Evolutionary conservation across 2,888 invertebrate species (phyloP), one percentile per base, ranked within the genome.

Genomic region (Phlogophora meticulosa): DNA sequence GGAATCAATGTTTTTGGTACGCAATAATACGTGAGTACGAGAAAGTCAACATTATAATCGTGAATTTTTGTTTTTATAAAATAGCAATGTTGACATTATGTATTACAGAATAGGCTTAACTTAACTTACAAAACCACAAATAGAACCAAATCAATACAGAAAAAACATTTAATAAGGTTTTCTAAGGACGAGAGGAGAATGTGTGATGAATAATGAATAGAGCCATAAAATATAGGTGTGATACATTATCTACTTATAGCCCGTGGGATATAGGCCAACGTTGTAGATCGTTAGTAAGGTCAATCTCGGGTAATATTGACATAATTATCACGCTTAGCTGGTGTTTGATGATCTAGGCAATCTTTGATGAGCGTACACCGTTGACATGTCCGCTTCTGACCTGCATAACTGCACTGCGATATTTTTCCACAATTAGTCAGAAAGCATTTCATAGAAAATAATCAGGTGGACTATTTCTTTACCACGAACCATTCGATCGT

Each of bases 111-210:
- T 34, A 22, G 17, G 22, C 9, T 42, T 7, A n/a, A n/a, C 46
- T 43, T n/a, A n/a, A 45, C 42, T 60, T 55, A 60, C 40, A 65
- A 36, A 63, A 67, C 46, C 32, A 36, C 13, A 51, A 43, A 53
- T 49, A 61, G 9, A 57, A 78, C 40, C 49, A 74, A 63, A 74
- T 48, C 28, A 62, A 11, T 15, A 38, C n/a, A 22, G 45, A 57
- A 81, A 61, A 48, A 73, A 74, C 64, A 64, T 74, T 62, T 59
- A 64, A 79, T 79, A 67, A 74, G 56, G 46, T 69, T 51, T 49
- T 43, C 34, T 67, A 38, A 45, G 40, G 46, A 78, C 62, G 51
- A 40, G 62, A 51, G 9, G 38, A 66, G 74, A 66, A 66, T 74
- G 56, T 63, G 55, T 78, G 69, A 81, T 66, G 63, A 68, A 53